These are phyloP conservation scores for Petrolisthes cinctipes DNA, from an alignment of 2,888 invertebrate genomes.

Conservation along the genomic window DNA sequence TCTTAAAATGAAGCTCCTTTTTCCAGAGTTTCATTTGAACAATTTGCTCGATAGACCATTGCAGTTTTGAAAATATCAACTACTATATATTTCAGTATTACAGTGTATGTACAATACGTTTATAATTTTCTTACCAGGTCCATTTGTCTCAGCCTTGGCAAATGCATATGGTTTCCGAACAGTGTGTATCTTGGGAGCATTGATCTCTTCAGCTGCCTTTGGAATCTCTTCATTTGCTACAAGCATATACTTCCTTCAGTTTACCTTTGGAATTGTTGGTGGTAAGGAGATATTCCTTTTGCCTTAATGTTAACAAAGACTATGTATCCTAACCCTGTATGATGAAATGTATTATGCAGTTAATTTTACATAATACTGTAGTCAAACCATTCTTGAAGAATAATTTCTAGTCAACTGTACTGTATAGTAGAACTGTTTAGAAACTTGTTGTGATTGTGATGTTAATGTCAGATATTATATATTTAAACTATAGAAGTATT, in stretches of 20 bases:
- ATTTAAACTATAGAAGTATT: too few species aligned
- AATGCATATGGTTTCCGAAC: slow-evolving; percentile 92
- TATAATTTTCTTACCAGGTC: slow-evolving; percentile 74
- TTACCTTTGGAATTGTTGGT: slow-evolving; percentile 87
- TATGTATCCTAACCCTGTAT: neutral
- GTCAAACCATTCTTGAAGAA: too few species aligned
- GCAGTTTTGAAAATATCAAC: too few species aligned
- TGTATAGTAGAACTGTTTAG: too few species aligned
- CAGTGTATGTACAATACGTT: neutral
- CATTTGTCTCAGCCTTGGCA: slow-evolving; percentile 91
- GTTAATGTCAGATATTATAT: too few species aligned
- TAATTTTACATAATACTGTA: neutral
- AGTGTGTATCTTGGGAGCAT: slow-evolving; percentile 86
- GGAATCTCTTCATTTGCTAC: slow-evolving; percentile 80
- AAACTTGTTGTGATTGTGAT: too few species aligned
- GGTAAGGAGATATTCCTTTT: slow-evolving; percentile 73
- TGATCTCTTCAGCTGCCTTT: slow-evolving; percentile 80
- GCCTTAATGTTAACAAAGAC: slow-evolving; percentile 2
- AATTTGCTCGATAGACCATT: too few species aligned
- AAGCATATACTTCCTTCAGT: slow-evolving; percentile 81
- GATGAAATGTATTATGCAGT: neutral
- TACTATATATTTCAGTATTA: neutral
- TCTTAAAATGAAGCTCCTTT: too few species aligned
- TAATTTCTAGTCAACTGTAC: too few species aligned
- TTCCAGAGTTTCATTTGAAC: too few species aligned